These are phyloP conservation scores for Lucilia cuprina DNA, from an alignment of 1,140 invertebrate genomes.

Conservation along the genomic window DNA sequence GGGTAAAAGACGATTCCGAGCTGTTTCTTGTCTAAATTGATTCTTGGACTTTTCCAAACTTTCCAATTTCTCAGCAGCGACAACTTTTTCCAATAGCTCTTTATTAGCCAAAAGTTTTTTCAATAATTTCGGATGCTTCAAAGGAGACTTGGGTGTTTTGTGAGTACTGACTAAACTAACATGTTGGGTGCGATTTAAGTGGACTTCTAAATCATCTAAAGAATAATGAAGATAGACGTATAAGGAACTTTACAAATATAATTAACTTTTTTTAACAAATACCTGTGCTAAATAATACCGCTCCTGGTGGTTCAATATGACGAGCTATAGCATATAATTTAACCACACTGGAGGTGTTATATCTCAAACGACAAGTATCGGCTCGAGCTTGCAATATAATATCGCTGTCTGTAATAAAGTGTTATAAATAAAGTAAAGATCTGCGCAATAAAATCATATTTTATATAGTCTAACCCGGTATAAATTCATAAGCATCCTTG, in stretches of 20 bases:
- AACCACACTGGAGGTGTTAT: slow-evolving; percentile 72
- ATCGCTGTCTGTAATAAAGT: slow-evolving; percentile 65
- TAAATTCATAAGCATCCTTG: slow-evolving; percentile 73
- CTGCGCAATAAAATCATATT: no score
- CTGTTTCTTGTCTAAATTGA: slow-evolving; percentile 1
- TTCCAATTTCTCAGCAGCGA: slow-evolving; percentile 37
- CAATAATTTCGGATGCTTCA: slow-evolving; percentile 60
- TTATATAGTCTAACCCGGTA: slow-evolving; percentile 63
- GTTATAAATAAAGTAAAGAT: no score
- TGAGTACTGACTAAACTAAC: slow-evolving; percentile 29
- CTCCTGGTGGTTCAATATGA: slow-evolving; percentile 74
- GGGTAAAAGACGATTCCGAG: slow-evolving; percentile 36
- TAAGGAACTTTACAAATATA: background rate
- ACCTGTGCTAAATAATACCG: slow-evolving; percentile 74
- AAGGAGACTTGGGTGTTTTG: slow-evolving; percentile 46
- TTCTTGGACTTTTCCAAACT: slow-evolving; percentile 25
- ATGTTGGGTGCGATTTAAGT: slow-evolving; percentile 56
- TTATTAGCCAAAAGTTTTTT: slow-evolving; percentile 57
- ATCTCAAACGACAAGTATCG: slow-evolving; percentile 77
- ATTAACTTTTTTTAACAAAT: background rate
- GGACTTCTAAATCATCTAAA: slow-evolving; percentile 56
- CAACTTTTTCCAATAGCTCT: slow-evolving; percentile 51
- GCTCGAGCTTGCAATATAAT: slow-evolving; percentile 70
- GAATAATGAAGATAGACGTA: background rate
- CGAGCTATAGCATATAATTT: slow-evolving; percentile 75